Evolutionary conservation across 2,113 vertebrate species (phyloP), one percentile per base, ranked within the genome.

Genomic region (Grammomys dolichurus): DNA sequence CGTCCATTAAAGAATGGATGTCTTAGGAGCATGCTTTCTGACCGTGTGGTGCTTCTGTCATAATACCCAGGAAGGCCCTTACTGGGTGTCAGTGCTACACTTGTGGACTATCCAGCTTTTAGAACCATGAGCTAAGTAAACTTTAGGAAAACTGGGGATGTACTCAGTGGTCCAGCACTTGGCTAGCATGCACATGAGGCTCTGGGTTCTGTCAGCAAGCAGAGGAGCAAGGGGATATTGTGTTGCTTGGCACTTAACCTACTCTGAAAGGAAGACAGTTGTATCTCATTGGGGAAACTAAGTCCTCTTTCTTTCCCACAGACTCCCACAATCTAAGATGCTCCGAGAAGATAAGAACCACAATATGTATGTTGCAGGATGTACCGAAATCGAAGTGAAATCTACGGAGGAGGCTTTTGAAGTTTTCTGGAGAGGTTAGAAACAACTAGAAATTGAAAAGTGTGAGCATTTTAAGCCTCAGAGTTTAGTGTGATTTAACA

Each of bases 301-400:
- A 80, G 19, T 19, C 36, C 67, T 82, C 36, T 46, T 51, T 95
- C 7, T n/a, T 40, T n/a, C 31, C 70, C 98, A 90, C 92, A 99
- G 99, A 98, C 98, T 99, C 13, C 99, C 99, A 13, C 99, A 99
- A 24, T 99, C 99, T 90, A 99, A 99, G 98, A 98, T 99, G 65
- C 98, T 99, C 3, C 99, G 99, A 8, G 99, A 99, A 98, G 99
- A 99, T 97, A 99, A 99, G 98, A 99, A 99, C 96, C 99, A 99
- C 97, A 99, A 99, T 97, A 99, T 99, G 99, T 99, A 99, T 19
- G 99, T 99, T 54, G 98, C 99, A 0, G 99, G 99, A 17, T 99
- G 99, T 98, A 99, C 99, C 0, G 99, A 99, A 75, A 98, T 99
- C 0, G 99, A 99, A 97, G 99, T 99, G 33, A 99, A 99, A 97